phyloP scores from a whole-genome alignment of 2,797 vertebrate species.

The Takifugu ocellatus region DNA sequence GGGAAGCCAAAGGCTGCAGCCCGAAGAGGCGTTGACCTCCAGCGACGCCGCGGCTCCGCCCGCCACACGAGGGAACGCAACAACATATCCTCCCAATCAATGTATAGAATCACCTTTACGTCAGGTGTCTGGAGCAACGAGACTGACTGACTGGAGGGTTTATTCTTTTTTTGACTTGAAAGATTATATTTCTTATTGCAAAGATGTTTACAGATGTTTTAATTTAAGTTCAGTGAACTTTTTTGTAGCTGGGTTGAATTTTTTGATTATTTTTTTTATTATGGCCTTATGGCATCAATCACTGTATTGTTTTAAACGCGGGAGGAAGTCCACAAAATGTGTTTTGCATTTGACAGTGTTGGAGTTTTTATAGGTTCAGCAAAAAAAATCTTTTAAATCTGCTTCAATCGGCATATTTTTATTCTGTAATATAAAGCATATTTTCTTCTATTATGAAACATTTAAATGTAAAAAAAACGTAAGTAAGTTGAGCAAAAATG shows the following conservation, averaged over 20 bases:
- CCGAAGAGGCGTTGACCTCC: conserved; percentile 65
- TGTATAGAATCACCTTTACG: conserved; percentile 78
- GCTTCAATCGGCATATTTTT: conserved; percentile 98
- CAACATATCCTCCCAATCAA: conserved; percentile 87
- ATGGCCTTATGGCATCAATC: conserved; percentile 93
- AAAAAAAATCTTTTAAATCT: conserved; percentile 86
- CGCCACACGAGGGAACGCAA: conserved; percentile 72
- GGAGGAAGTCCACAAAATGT: conserved; percentile 81
- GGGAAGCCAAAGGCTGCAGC: conserved; percentile 56
- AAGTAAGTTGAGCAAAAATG: conserved; percentile 84
- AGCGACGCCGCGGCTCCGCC: conserved; percentile 86
- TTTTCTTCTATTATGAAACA: conserved; percentile 98
- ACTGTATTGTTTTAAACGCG: conserved; percentile 98
- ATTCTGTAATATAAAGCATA: conserved; percentile 99
- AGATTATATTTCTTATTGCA: conserved; percentile 99
- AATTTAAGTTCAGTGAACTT: conserved; percentile 99
- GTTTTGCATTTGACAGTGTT: conserved; percentile 93
- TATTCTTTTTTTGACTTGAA: conserved; percentile 99
- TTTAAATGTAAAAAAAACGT: conserved; percentile 87
- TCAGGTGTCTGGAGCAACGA: conserved; percentile 91
- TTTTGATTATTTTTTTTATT: conserved; percentile 90
- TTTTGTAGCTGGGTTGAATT: conserved; percentile 97
- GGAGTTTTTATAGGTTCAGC: conserved; percentile 94
- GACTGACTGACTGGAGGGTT: conserved; percentile 99
- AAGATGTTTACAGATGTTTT: conserved; percentile 99